A percentile compares a stretch with the other conserved stretches of the same genome.
These are phyloP conservation scores for Rhabdomys pumilio DNA, from an alignment of 2,797 vertebrate species.

Conservation along the genomic window DNA sequence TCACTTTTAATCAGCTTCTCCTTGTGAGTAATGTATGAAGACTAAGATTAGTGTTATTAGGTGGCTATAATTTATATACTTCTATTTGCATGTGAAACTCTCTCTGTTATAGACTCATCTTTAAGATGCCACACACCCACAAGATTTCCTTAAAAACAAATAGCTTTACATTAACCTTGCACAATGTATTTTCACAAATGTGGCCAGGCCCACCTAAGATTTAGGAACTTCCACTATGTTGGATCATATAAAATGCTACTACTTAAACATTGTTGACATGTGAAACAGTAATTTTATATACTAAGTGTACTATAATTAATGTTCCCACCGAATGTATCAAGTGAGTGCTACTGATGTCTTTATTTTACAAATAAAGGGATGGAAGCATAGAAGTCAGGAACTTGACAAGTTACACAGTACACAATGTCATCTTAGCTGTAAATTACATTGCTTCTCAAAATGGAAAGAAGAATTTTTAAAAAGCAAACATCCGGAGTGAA, in stretches of 20 bases:
- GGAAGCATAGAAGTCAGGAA: slow-evolving; percentile 32
- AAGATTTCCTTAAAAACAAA: slow-evolving; percentile 37
- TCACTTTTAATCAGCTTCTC: slow-evolving; percentile 22
- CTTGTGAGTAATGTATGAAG: slow-evolving; percentile 22
- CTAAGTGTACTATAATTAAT: slow-evolving; percentile 28
- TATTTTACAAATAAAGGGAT: slow-evolving; percentile 57
- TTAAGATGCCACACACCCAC: background rate
- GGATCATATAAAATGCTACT: slow-evolving; percentile 40
- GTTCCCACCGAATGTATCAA: background rate
- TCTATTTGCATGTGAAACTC: background rate
- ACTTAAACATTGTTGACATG: slow-evolving; percentile 39
- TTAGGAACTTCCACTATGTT: slow-evolving; percentile 30
- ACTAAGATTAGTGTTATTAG: background rate
- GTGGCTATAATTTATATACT: background rate
- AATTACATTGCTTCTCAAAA: background rate
- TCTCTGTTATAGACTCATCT: background rate
- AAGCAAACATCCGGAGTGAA: background rate
- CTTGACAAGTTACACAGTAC: background rate
- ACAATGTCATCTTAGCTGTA: background rate
- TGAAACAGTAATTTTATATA: slow-evolving; percentile 22
- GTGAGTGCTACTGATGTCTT: background rate
- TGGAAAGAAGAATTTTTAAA: slow-evolving; percentile 18
- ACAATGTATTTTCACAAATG: slow-evolving; percentile 28
- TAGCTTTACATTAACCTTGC: slow-evolving; percentile 11
- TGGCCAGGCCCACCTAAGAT: background rate